phyloP scores from a whole-genome alignment of 2,797 vertebrate genomes.

The Loriculus beryllinus region DNA sequence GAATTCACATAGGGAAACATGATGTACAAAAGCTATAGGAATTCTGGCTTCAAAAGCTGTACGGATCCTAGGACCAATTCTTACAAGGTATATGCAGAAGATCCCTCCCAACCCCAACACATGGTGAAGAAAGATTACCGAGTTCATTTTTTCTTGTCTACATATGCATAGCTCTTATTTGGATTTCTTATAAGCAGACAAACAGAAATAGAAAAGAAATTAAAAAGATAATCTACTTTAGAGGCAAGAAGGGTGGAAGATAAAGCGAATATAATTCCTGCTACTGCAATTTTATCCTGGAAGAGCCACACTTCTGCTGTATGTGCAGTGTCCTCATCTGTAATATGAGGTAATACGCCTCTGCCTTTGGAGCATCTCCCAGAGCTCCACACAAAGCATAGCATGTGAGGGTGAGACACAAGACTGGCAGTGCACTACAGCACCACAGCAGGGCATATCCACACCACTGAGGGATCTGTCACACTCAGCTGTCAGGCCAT shows the following conservation, averaged over 20 bases:
- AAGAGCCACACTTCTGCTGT: background rate
- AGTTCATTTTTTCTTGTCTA: background rate
- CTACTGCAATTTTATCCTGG: background rate
- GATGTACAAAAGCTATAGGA: background rate
- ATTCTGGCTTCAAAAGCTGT: background rate
- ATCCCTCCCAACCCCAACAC: background rate
- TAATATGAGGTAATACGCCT: background rate
- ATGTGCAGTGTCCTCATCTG: background rate
- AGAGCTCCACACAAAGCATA: background rate
- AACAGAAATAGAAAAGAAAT: background rate
- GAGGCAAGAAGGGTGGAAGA: background rate
- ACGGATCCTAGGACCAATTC: background rate
- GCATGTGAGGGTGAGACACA: fast-evolving
- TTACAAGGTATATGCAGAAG: background rate
- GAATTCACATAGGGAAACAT: background rate
- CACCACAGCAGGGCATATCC: background rate
- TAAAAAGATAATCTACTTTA: background rate
- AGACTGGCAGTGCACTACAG: background rate
- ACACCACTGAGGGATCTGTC: background rate
- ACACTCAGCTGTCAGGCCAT: background rate
- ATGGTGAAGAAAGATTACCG: background rate
- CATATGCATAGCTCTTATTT: background rate
- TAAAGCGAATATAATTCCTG: background rate
- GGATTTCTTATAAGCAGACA: background rate
- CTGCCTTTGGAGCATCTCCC: background rate